Conservation (phyloP, 2,888 invertebrate species). For the Nomada ruficornis region DNA sequence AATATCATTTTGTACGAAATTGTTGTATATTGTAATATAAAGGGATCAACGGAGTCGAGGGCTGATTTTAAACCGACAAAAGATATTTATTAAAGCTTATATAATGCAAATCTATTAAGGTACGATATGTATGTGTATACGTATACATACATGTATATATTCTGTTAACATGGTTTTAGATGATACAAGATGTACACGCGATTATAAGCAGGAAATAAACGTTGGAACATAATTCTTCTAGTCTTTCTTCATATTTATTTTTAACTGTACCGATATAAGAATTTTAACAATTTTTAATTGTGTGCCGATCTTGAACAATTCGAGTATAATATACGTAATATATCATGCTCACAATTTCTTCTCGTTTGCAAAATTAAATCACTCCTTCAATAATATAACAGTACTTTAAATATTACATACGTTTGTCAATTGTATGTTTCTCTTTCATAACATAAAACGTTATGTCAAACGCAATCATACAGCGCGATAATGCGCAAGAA, state of each 20-base stretch:
- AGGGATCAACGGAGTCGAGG: slow-evolving; percentile 6
- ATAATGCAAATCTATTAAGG: background rate
- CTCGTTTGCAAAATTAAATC: slow-evolving; percentile 43
- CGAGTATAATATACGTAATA: slow-evolving; percentile 64
- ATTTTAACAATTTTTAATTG: slow-evolving; percentile 63
- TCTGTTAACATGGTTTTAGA: slow-evolving; percentile 20
- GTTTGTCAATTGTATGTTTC: slow-evolving; percentile 45
- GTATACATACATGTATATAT: background rate
- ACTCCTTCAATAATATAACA: slow-evolving; percentile 46
- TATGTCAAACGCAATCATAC: slow-evolving; percentile 44
- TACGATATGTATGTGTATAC: background rate
- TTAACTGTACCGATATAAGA: slow-evolving; percentile 65
- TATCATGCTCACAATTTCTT: slow-evolving; percentile 59
- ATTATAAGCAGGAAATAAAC: slow-evolving; percentile 41
- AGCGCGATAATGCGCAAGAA: slow-evolving; percentile 29
- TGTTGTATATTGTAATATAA: slow-evolving; percentile 21
- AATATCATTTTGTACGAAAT: slow-evolving; percentile 1
- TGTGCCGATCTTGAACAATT: slow-evolving; percentile 63
- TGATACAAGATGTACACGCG: background rate
- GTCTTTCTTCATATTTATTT: slow-evolving; percentile 61
- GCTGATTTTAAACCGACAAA: background rate
- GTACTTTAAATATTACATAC: slow-evolving; percentile 58
- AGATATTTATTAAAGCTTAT: slow-evolving; percentile 8
- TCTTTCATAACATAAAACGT: slow-evolving; percentile 65
- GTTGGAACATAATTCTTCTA: slow-evolving; percentile 6